Conservation (phyloP, 2,888 invertebrate species). For the Oasisia sp. region DNA sequence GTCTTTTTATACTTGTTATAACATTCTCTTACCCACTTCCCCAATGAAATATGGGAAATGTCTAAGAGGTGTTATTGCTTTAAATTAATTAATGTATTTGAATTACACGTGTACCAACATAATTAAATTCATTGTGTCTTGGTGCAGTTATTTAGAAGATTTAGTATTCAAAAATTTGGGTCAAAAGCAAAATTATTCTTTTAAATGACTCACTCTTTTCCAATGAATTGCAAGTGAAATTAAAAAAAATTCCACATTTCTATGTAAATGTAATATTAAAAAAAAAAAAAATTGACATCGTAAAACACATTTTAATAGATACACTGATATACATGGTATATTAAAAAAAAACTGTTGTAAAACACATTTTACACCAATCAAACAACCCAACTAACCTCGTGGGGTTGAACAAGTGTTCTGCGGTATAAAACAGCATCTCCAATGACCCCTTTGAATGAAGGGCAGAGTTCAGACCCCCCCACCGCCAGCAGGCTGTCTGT, state of each 20-base stretch:
- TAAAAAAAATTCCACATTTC: background rate
- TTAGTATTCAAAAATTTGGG: too few species aligned
- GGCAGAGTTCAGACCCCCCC: slow-evolving; percentile 55
- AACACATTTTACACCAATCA: background rate
- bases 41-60: background rate
- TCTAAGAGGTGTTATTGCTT: slow-evolving; percentile 25
- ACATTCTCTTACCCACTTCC: background rate
- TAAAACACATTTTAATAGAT: background rate
- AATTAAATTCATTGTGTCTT: too few species aligned
- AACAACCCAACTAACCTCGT: slow-evolving; percentile 42
- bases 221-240: background rate
- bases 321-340: too few species aligned
- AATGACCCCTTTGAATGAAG: slow-evolving; percentile 57
- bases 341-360: background rate
- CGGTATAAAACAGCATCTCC: slow-evolving; percentile 55
- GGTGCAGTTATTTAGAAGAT: too few species aligned
- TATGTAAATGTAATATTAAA: too few species aligned
- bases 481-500: slow-evolving; percentile 50
- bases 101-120: too few species aligned
- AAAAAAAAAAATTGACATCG: slow-evolving; percentile 7
- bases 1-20: too few species aligned
- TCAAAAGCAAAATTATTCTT: too few species aligned
- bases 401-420: slow-evolving; percentile 39
- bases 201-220: slow-evolving; percentile 21
- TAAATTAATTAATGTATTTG: too few species aligned